Percentiles rank a stretch among this genome's conserved stretches.
Evolutionary conservation across 2,888 invertebrate genomes (phyloP).

Genomic region (Steromphala cineraria): DNA sequence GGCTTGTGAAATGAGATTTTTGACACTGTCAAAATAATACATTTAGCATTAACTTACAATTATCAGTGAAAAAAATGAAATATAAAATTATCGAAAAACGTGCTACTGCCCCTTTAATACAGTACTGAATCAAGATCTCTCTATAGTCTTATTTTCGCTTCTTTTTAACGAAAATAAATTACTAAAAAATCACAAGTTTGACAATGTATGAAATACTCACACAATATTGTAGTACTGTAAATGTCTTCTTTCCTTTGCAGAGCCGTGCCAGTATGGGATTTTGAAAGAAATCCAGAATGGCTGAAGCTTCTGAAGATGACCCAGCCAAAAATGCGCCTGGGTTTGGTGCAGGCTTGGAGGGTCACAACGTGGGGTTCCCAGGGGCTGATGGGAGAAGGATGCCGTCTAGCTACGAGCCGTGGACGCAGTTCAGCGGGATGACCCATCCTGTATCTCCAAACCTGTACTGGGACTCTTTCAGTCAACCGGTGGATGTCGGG

Average conservation of each 20-base stretch:
- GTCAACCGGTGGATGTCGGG: conserved; percentile 23
- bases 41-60: no score
- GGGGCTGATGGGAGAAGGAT: conserved; percentile 12
- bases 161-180: no score
- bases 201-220: background rate
- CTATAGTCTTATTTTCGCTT: no score
- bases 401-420: conserved; percentile 35
- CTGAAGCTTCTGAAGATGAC: conserved; percentile 2
- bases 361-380: conserved; percentile 14
- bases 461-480: conserved; percentile 32
- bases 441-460: conserved; percentile 38
- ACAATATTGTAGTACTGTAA: background rate
- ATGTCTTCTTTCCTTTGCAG: background rate
- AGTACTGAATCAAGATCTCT: no score
- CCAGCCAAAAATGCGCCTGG: background rate
- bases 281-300: background rate
- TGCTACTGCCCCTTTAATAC: no score
- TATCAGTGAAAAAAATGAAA: no score
- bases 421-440: conserved; percentile 67
- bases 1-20: no score
- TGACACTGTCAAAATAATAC: no score
- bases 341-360: background rate
- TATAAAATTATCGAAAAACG: no score
- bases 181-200: no score
- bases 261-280: background rate